These are phyloP conservation scores for Eupithecia exiguata DNA, from an alignment of 2,888 invertebrate species.

Conservation along the genomic window DNA sequence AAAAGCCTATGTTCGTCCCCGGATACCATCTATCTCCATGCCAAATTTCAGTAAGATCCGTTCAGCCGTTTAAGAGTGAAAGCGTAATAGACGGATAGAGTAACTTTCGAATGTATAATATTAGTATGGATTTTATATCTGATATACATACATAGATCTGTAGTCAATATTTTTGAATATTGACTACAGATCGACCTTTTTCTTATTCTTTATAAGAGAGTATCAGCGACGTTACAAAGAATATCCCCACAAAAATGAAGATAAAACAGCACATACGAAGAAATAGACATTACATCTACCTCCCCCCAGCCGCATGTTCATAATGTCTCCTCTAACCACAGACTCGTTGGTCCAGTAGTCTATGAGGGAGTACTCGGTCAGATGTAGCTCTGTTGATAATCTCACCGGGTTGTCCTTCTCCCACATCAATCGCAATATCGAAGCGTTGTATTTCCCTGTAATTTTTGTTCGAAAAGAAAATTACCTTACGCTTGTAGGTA, in stretches of 20 bases:
- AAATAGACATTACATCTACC: slow-evolving; percentile 83
- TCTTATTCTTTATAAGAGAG: not conserved
- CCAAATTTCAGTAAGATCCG: not conserved
- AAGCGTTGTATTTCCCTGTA: slow-evolving; percentile 92
- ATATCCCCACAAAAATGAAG: slow-evolving; percentile 15
- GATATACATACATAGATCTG: too few relatives aligned
- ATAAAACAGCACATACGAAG: slow-evolving; percentile 53
- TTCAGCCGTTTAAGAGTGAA: not conserved
- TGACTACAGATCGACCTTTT: not conserved
- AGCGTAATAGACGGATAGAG: not conserved
- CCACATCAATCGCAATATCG: slow-evolving; percentile 90
- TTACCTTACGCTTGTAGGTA: slow-evolving; percentile 2
- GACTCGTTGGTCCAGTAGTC: slow-evolving; percentile 89
- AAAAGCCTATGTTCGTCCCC: not conserved
- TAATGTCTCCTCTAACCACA: slow-evolving; percentile 87
- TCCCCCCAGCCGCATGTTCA: slow-evolving; percentile 88
- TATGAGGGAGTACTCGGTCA: slow-evolving; percentile 91
- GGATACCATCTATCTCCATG: not conserved
- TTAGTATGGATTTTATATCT: not conserved
- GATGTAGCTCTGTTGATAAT: slow-evolving; percentile 89
- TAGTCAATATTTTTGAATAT: too few relatives aligned
- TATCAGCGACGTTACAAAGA: not conserved
- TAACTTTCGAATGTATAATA: not conserved
- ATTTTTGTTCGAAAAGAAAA: slow-evolving; percentile 47
- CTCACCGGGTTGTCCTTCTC: slow-evolving; percentile 89